Conservation (phyloP, 2,797 vertebrate genomes). For the Phataginus tetradactyla region DNA sequence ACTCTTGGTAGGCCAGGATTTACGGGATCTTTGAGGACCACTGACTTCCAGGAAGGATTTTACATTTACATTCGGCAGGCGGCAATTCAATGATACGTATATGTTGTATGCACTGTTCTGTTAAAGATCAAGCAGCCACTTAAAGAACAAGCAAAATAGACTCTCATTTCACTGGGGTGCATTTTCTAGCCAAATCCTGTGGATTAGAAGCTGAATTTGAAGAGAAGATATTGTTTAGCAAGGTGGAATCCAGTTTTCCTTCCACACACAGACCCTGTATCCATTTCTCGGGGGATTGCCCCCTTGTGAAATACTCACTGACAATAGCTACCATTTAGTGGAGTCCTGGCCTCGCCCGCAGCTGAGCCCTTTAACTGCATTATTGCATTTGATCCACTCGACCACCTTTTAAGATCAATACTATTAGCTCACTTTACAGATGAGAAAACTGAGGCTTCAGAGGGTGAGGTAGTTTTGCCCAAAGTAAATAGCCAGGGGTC, state of each 20-base stretch:
- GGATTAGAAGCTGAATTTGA: not conserved
- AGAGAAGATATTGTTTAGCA: not conserved
- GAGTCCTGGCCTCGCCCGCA: not conserved
- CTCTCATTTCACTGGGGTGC: not conserved
- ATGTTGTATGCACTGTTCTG: not conserved
- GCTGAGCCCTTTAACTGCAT: not conserved
- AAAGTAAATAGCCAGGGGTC: not conserved
- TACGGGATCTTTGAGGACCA: not conserved
- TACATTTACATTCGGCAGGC: not conserved
- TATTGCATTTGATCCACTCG: not conserved
- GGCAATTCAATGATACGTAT: not conserved
- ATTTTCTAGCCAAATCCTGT: not conserved
- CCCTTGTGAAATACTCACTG: constrained; percentile 37
- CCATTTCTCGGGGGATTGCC: not conserved
- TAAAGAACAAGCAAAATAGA: not conserved
- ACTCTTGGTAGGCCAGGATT: not conserved
- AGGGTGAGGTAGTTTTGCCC: not conserved
- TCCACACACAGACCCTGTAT: not conserved
- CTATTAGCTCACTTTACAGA: not conserved
- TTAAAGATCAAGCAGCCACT: not conserved
- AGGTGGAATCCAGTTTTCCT: not conserved
- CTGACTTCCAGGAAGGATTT: not conserved
- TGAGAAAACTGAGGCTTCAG: not conserved
- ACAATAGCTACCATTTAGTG: not conserved
- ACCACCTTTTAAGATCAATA: not conserved